These are phyloP conservation scores for Panulirus ornatus DNA, from an alignment of 1,140 invertebrate species.

Conservation along the genomic window DNA sequence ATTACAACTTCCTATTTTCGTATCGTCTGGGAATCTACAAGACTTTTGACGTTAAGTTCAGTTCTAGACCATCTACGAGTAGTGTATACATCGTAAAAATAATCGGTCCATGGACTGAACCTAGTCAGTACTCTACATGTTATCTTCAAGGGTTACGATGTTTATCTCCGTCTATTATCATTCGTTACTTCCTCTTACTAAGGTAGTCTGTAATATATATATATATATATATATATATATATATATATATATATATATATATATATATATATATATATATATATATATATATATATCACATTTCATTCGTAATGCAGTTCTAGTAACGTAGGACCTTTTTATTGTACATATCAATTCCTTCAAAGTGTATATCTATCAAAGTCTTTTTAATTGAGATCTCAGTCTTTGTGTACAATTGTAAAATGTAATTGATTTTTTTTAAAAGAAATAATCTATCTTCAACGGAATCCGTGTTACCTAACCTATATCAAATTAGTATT, in stretches of 20 bases:
- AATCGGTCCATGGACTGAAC: too few relatives aligned
- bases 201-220: too few relatives aligned
- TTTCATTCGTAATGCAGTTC: neutral
- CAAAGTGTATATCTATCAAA: neutral
- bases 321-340: neutral
- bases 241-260: conserved; percentile 14
- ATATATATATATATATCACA: too few relatives aligned
- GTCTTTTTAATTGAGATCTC: neutral
- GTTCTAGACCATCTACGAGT: too few relatives aligned
- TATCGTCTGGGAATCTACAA: too few relatives aligned
- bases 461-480: neutral
- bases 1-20: too few relatives aligned
- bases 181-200: neutral
- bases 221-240: conserved; percentile 45
- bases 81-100: too few relatives aligned
- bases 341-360: neutral
- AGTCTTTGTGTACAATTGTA: neutral
- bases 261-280: conserved; percentile 5
- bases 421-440: neutral
- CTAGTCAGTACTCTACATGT: too few relatives aligned
- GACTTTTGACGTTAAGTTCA: too few relatives aligned
- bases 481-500: too few relatives aligned
- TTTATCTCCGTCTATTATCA: too few relatives aligned
- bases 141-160: too few relatives aligned
- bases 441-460: neutral